A percentile compares a stretch with the other conserved stretches of the same genome.
phyloP scores from a whole-genome alignment of 2,797 vertebrate species.

The Hozukius guyotensis region DNA sequence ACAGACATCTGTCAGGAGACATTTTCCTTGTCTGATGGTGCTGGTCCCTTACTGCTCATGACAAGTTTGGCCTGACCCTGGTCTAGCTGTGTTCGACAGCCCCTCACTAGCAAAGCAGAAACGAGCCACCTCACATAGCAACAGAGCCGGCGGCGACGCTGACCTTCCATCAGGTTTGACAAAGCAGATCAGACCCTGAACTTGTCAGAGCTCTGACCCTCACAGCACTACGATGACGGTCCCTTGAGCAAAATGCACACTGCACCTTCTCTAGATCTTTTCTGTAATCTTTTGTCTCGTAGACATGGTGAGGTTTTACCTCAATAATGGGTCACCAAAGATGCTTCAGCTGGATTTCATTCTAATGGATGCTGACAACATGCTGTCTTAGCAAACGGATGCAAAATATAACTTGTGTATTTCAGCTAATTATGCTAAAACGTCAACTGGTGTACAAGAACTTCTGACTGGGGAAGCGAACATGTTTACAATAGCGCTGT shows the following conservation, averaged over 20 bases:
- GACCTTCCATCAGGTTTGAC: constrained; percentile 10
- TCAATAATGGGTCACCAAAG: not conserved
- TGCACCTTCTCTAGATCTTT: not conserved
- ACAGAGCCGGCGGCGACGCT: constrained; percentile 3
- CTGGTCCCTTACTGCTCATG: constrained; percentile 37
- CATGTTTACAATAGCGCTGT: too few relatives aligned
- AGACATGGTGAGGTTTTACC: not conserved
- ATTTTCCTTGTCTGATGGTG: constrained; percentile 41
- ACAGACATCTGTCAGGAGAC: constrained; percentile 59
- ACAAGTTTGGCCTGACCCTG: constrained; percentile 46
- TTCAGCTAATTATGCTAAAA: not conserved
- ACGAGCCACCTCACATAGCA: not conserved
- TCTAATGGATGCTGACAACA: not conserved
- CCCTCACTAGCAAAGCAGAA: constrained; percentile 27
- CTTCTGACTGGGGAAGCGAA: not conserved
- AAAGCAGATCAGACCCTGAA: not conserved
- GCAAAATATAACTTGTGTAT: not conserved
- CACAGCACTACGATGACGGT: not conserved
- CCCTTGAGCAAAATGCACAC: not conserved
- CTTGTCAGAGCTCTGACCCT: constrained; percentile 4
- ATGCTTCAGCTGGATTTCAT: not conserved
- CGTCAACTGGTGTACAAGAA: not conserved
- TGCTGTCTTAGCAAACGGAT: not conserved
- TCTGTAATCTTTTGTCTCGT: not conserved
- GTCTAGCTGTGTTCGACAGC: constrained; percentile 21